Evolutionary conservation across 2,113 vertebrate genomes (phyloP).

Genomic region (Strigops habroptila): DNA sequence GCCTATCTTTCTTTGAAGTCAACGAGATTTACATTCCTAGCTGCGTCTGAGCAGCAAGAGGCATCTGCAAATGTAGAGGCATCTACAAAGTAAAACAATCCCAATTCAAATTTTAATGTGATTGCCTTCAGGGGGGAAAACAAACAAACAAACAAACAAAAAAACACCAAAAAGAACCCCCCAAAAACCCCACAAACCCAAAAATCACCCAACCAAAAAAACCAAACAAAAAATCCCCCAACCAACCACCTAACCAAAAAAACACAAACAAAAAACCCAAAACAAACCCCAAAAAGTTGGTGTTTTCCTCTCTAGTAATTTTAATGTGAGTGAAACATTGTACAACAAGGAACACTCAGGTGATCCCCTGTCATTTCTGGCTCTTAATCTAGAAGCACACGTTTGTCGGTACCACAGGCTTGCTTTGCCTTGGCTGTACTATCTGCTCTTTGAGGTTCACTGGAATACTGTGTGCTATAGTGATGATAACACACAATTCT

Average conservation of each 20-base stretch:
- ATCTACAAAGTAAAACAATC: not conserved
- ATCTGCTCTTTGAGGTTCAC: not conserved
- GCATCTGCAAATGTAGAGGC: not conserved
- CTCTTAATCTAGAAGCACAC: not conserved
- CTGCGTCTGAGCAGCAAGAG: not conserved
- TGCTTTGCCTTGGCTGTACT: not conserved
- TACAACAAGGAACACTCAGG: not conserved
- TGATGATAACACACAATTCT: not conserved
- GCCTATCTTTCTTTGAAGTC: not conserved
- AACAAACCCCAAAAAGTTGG: not conserved
- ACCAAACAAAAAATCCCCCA: not conserved
- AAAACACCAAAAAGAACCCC: no score
- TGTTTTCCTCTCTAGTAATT: not conserved
- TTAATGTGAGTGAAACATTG: not conserved
- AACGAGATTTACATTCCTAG: not conserved
- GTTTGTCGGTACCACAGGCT: not conserved
- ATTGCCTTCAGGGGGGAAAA: not conserved
- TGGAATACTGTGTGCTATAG: not conserved
- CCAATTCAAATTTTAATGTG: not conserved
- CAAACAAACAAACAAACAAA: no score
- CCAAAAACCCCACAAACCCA: no score
- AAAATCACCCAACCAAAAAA: not conserved
- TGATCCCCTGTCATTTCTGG: not conserved
- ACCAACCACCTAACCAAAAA: no score
- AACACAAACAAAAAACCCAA: not conserved